A percentile compares a stretch with the other conserved stretches of the same genome.
These are phyloP conservation scores for Strongylocentrotus purpuratus DNA, from an alignment of 35 echinoderm and acorn worm genomes.

Conservation along the genomic window DNA sequence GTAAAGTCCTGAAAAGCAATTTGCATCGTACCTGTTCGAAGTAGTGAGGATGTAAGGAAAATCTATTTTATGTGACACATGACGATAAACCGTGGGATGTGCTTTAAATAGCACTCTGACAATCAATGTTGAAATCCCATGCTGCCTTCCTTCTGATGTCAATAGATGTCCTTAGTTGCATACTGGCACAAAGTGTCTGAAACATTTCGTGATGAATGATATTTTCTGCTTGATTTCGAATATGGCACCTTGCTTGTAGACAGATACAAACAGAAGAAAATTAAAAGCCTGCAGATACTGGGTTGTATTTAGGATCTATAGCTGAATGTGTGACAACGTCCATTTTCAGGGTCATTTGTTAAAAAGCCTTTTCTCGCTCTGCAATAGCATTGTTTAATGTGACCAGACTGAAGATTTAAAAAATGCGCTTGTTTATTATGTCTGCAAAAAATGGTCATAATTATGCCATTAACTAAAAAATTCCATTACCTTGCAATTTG, in stretches of 20 bases:
- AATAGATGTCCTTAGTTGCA: background rate
- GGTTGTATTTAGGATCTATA: too few relatives aligned
- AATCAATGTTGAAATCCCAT: slow-evolving; percentile 61
- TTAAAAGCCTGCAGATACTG: too few relatives aligned
- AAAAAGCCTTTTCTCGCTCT: background rate
- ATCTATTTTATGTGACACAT: background rate
- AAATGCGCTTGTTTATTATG: background rate
- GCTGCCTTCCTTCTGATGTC: slow-evolving; percentile 83
- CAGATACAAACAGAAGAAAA: too few relatives aligned
- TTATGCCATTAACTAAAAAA: background rate
- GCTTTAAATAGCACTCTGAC: slow-evolving; percentile 56
- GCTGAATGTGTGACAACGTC: too few relatives aligned
- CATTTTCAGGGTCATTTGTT: background rate
- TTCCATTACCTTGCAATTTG: background rate
- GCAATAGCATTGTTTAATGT: background rate
- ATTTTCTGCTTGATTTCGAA: background rate
- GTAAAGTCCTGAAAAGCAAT: background rate
- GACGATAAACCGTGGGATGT: slow-evolving; percentile 71
- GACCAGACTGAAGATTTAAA: background rate
- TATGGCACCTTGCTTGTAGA: background rate
- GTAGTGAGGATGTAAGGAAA: background rate
- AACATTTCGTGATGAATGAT: background rate
- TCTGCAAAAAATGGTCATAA: background rate
- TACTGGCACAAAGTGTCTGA: background rate
- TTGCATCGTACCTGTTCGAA: background rate